Conservation (phyloP, 2,888 invertebrate species). For the Allacma fusca region DNA sequence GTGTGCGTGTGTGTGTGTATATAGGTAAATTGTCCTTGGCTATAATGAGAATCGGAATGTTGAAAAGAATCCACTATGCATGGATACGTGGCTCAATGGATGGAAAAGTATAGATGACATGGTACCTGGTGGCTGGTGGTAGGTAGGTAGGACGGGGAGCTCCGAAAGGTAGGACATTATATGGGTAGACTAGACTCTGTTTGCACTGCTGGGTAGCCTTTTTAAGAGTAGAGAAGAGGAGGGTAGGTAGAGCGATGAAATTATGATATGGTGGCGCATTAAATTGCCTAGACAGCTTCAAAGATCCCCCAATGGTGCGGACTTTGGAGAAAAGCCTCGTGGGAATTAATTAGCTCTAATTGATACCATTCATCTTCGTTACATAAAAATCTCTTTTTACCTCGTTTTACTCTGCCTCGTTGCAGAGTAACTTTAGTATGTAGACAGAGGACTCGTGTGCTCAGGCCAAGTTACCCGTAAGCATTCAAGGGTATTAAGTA, state of each 20-base stretch:
- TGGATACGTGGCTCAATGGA: background rate
- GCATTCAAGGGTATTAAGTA: too few species aligned
- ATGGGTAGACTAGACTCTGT: background rate
- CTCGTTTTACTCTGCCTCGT: slow-evolving; percentile 40
- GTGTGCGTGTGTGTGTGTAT: background rate
- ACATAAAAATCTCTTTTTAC: slow-evolving; percentile 61
- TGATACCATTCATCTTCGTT: slow-evolving; percentile 61
- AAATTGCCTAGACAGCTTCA: slow-evolving; percentile 27
- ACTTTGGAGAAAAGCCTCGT: slow-evolving; percentile 49
- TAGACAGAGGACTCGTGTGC: too few species aligned
- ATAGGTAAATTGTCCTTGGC: too few species aligned
- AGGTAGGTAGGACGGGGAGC: too few species aligned
- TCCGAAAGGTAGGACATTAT: background rate
- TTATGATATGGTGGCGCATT: slow-evolving; percentile 32
- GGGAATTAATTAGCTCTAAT: slow-evolving; percentile 62
- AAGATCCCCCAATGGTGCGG: slow-evolving; percentile 31
- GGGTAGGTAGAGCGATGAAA: background rate
- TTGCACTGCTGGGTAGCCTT: background rate
- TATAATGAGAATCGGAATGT: background rate
- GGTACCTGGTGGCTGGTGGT: too few species aligned
- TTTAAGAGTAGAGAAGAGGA: background rate
- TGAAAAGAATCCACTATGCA: background rate
- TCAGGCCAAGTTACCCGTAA: too few species aligned
- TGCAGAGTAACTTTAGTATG: background rate
- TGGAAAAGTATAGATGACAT: too few species aligned